phyloP scores from a whole-genome alignment of 2,797 vertebrate genomes.

The Lateolabrax maculatus region DNA sequence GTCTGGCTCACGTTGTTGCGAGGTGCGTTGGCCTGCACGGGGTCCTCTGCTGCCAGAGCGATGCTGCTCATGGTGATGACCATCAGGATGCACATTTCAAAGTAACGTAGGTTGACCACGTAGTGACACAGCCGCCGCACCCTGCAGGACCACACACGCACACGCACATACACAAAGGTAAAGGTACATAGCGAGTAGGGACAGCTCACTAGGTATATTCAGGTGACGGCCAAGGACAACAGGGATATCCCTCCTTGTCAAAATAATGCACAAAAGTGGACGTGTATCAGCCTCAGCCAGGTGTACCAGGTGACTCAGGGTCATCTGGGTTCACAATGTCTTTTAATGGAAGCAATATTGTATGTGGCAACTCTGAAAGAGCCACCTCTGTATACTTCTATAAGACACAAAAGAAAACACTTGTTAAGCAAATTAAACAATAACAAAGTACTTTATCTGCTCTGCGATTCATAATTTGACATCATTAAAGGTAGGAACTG shows the following conservation, averaged over 20 bases:
- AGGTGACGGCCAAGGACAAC: conserved; percentile 15
- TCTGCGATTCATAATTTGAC: not conserved
- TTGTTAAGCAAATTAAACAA: not conserved
- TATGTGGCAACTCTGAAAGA: not conserved
- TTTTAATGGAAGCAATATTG: not conserved
- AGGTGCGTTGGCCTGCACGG: conserved; percentile 90
- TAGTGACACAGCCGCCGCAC: conserved; percentile 95
- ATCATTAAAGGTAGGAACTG: not conserved
- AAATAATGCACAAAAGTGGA: not conserved
- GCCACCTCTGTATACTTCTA: not conserved
- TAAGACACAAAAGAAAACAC: not conserved
- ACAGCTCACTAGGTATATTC: conserved; percentile 17
- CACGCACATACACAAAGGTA: not conserved
- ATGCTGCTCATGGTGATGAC: conserved; percentile 99
- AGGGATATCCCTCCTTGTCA: not conserved
- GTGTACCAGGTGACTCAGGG: not conserved
- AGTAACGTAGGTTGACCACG: conserved; percentile 96
- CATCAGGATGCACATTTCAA: conserved; percentile 97
- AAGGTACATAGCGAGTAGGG: not conserved
- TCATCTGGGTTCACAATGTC: not conserved
- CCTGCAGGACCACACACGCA: conserved; percentile 77
- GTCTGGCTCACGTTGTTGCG: conserved; percentile 92
- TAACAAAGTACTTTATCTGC: not conserved
- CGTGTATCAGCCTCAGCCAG: not conserved
- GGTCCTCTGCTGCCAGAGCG: conserved; percentile 95